phyloP scores from a whole-genome alignment of 2,113 vertebrate species.

The Podarcis muralis region DNA sequence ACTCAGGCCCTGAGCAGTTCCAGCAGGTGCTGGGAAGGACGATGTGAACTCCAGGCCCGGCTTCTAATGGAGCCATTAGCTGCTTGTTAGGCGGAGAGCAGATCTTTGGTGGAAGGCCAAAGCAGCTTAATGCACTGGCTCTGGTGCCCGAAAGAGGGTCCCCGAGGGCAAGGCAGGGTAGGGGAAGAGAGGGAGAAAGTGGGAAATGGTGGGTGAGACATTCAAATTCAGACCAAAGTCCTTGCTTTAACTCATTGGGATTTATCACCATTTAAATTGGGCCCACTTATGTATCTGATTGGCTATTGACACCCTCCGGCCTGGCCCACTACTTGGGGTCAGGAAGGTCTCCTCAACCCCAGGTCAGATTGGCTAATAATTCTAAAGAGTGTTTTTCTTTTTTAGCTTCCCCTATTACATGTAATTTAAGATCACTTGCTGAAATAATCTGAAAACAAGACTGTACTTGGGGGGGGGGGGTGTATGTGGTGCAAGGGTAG shows the following conservation, averaged over 20 bases:
- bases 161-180: not conserved
- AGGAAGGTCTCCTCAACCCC: not conserved
- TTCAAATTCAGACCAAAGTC: not conserved
- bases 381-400: not conserved
- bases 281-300: not conserved
- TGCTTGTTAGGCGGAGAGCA: conserved; percentile 12
- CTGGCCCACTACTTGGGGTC: no score
- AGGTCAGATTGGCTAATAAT: no score
- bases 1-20: conserved; percentile 15
- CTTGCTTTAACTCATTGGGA: not conserved
- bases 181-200: not conserved
- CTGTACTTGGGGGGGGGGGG: not conserved
- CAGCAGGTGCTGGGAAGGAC: conserved; percentile 24
- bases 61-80: conserved; percentile 30
- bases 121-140: conserved; percentile 17
- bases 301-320: not conserved
- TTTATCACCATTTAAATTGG: not conserved
- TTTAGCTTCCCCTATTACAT: no score
- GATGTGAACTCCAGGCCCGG: not conserved
- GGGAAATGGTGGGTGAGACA: not conserved
- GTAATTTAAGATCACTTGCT: not conserved
- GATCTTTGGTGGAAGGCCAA: conserved; percentile 18
- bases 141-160: not conserved
- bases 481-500: no score
- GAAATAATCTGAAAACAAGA: not conserved